Percentiles rank a stretch among this genome's conserved stretches.
Evolutionary conservation across 1,140 invertebrate genomes (phyloP).

Genomic region (Drosophila dunni): DNA sequence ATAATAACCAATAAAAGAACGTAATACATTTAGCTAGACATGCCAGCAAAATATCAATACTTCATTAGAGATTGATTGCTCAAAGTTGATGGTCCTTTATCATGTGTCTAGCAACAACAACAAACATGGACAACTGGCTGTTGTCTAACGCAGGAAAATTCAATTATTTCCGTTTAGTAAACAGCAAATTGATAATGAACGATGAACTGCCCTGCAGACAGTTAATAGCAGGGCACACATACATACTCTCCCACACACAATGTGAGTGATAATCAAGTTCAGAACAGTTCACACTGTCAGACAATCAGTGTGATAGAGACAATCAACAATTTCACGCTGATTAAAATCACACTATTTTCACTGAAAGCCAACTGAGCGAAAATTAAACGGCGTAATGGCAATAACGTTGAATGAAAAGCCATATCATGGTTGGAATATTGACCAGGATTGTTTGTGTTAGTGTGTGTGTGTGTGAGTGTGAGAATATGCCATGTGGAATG

Average conservation of each 20-base stretch:
- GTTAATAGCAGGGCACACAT: not conserved
- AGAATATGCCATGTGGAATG: not conserved
- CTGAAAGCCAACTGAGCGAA: constrained; percentile 39
- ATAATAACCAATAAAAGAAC: not conserved
- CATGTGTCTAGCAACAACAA: not conserved
- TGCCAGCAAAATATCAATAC: not conserved
- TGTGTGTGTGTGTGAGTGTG: not conserved
- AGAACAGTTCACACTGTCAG: constrained; percentile 24
- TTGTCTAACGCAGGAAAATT: constrained; percentile 9
- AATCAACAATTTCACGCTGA: constrained; percentile 69
- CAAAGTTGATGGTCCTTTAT: not conserved
- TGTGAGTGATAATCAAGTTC: constrained; percentile 58
- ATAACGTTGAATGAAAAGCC: constrained; percentile 16
- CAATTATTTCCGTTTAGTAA: constrained; percentile 33
- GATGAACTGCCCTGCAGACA: constrained; percentile 1
- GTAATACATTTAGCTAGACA: not conserved
- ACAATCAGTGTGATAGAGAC: constrained; percentile 9
- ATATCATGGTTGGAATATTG: not conserved
- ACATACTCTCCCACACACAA: not conserved
- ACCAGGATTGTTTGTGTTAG: not conserved
- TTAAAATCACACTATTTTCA: constrained; percentile 68
- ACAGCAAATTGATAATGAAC: constrained; percentile 44
- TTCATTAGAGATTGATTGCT: constrained; percentile 15
- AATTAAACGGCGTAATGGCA: constrained; percentile 54
- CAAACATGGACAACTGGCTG: not conserved